Evolutionary conservation across 2,888 invertebrate genomes (phyloP), one percentile per base, ranked within the genome.

Genomic region (Blera fallax): DNA sequence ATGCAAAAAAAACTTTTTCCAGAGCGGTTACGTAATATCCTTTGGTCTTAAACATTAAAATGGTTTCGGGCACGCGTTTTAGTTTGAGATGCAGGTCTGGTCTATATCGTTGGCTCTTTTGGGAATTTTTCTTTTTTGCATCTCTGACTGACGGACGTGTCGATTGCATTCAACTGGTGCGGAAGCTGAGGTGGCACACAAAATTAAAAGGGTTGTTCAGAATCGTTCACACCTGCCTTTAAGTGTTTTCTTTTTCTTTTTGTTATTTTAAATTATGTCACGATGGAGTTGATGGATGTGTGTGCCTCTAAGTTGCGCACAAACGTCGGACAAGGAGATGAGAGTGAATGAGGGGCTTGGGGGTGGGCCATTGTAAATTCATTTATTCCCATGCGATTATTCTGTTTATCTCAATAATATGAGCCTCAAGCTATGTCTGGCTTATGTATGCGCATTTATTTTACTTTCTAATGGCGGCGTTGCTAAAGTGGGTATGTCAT

Each of bases 141-240:
- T 58, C 16, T 10, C 34, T 34, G 29, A 45, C 54, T 50, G 58
- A 43, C 24, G 32, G 21, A n/a, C n/a, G n/a, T n/a, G n/a, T n/a
- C 34, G 21, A 40, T 62, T 81, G 70, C 79, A 84, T 84, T 79
- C 83, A 84, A 84, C 83, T 84, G 34, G 79, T 83, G 67, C 45
- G 45, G 67, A 29, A 56, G 58, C 40, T 14, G 11, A 10, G 43
- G 14, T 11, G 21, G 8, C 14, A 5, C 5, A 40, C 14, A 40
- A 54, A 50, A 40, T 14, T 50, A 27, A 67, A 29, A 18, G 27
- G 1, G 43, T 27, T 40, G 18, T 69, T 24, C 58, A 69, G 32
- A 67, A 43, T 43, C 58, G 60, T 54, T 77, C 76, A 74, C 74
- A 74, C 69, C 52, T 62, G 21, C 60, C 48, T 24, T 50, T 65